phyloP scores from a whole-genome alignment of 2,797 vertebrate genomes.

The Microcaecilia unicolor region DNA sequence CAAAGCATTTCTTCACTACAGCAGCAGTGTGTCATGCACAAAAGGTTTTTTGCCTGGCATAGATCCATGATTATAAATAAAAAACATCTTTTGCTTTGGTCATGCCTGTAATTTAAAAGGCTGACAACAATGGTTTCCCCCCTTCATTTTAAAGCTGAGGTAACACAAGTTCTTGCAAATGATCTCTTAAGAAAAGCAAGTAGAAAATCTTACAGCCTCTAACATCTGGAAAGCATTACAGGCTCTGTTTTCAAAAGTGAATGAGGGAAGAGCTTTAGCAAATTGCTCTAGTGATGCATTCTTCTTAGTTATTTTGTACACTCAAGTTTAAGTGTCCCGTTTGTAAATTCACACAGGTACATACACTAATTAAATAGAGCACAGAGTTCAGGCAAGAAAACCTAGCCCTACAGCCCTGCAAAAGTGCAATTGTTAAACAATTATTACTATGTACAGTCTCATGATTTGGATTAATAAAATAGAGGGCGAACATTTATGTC shows the following conservation, averaged over 20 bases:
- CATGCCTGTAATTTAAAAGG: slow-evolving; percentile 20
- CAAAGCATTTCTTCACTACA: slow-evolving; percentile 18
- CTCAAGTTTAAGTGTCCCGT: too few species aligned
- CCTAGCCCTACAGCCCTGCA: too few species aligned
- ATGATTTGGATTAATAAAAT: too few species aligned
- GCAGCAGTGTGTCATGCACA: slow-evolving; percentile 22
- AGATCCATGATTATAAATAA: slow-evolving; percentile 27
- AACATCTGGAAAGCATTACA: slow-evolving; percentile 52
- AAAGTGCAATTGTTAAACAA: too few species aligned
- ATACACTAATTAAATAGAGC: too few species aligned
- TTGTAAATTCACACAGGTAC: too few species aligned
- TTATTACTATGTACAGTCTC: slow-evolving; percentile 54
- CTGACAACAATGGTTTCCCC: slow-evolving; percentile 14
- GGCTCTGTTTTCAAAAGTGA: too few species aligned
- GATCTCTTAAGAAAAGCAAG: slow-evolving; percentile 45
- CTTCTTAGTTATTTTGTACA: too few species aligned
- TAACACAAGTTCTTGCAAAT: slow-evolving; percentile 46
- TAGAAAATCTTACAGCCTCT: slow-evolving; percentile 32
- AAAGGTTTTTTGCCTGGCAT: slow-evolving; percentile 27
- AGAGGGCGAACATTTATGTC: too few species aligned
- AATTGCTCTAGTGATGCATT: too few species aligned
- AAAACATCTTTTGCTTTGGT: slow-evolving; percentile 32
- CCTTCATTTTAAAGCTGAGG: slow-evolving; percentile 16
- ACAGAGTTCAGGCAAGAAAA: too few species aligned
- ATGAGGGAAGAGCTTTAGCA: too few species aligned